phyloP scores from a whole-genome alignment of 1,140 invertebrate species.

The Araneus ventricosus region DNA sequence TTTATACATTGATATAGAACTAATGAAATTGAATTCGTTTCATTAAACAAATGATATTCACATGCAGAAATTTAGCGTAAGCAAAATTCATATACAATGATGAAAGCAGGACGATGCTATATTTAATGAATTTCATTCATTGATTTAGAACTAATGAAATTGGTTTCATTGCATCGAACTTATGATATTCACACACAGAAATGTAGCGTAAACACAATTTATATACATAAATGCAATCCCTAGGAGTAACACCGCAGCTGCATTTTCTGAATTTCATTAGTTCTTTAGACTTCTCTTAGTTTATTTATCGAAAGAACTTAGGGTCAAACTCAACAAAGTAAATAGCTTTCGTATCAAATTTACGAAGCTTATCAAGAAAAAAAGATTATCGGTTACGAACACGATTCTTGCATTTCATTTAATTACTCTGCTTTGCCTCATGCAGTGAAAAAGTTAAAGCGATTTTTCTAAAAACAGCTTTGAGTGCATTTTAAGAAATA shows the following conservation, averaged over 20 bases:
- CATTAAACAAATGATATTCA: too few relatives aligned
- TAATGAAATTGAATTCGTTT: too few relatives aligned
- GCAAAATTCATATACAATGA: too few relatives aligned
- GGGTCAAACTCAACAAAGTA: not conserved
- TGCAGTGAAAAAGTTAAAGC: not conserved
- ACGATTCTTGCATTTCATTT: conserved; percentile 46
- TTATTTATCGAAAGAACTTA: not conserved
- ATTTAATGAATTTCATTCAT: too few relatives aligned
- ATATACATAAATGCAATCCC: too few relatives aligned
- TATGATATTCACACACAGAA: too few relatives aligned
- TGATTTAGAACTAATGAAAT: too few relatives aligned
- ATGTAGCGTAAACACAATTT: too few relatives aligned
- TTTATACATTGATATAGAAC: too few relatives aligned
- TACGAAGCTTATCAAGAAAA: not conserved
- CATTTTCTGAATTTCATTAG: not conserved
- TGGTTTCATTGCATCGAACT: too few relatives aligned
- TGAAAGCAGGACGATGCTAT: too few relatives aligned
- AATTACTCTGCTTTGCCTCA: conserved; percentile 26
- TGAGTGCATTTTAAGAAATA: not conserved
- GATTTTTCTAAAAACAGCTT: not conserved
- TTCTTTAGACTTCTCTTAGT: not conserved
- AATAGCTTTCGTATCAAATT: conserved; percentile 13
- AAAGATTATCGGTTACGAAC: not conserved
- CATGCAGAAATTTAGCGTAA: too few relatives aligned
- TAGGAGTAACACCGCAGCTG: not conserved